phyloP scores from a whole-genome alignment of 2,888 invertebrate species.

The Chelonus formosanus region DNA sequence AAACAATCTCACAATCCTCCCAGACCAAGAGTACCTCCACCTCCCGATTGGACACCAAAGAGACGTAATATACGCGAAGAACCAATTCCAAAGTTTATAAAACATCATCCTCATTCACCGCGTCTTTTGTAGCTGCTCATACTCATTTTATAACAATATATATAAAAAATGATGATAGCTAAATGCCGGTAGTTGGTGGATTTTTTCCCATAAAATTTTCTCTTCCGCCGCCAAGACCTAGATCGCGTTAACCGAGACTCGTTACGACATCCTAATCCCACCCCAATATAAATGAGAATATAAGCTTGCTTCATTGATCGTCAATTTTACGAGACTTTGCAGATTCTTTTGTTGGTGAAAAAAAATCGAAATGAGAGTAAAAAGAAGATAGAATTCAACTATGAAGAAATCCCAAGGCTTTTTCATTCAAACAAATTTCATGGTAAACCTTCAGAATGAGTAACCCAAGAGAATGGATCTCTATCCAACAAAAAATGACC shows the following conservation, averaged over 20 bases:
- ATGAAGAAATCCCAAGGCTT: conserved; percentile 12
- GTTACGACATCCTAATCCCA: conserved; percentile 44
- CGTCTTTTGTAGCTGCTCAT: background rate
- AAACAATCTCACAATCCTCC: conserved; percentile 31
- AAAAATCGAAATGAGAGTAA: conserved; percentile 30
- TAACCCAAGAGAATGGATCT: conserved; percentile 8
- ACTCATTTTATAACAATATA: conserved; percentile 6
- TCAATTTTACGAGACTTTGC: conserved; percentile 45
- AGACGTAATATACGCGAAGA: conserved; percentile 49
- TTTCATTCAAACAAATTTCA: conserved; percentile 41
- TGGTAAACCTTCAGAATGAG: conserved; percentile 27
- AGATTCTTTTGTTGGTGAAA: conserved; percentile 34
- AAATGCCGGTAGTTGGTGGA: conserved; percentile 5
- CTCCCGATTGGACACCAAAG: conserved; percentile 47
- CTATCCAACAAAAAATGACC: conserved; percentile 33
- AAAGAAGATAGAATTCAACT: conserved; percentile 23
- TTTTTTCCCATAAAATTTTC: conserved; percentile 55
- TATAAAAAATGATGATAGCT: background rate
- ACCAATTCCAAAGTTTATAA: conserved; percentile 49
- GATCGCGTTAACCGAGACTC: conserved; percentile 54
- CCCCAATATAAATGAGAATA: conserved; percentile 30
- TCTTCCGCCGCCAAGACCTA: conserved; percentile 45
- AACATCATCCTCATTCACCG: conserved; percentile 32
- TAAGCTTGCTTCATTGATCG: conserved; percentile 42
- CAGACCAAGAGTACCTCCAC: conserved; percentile 46